Evolutionary conservation across 2,797 vertebrate genomes (phyloP).

Genomic region (Sparidentex hasta): DNA sequence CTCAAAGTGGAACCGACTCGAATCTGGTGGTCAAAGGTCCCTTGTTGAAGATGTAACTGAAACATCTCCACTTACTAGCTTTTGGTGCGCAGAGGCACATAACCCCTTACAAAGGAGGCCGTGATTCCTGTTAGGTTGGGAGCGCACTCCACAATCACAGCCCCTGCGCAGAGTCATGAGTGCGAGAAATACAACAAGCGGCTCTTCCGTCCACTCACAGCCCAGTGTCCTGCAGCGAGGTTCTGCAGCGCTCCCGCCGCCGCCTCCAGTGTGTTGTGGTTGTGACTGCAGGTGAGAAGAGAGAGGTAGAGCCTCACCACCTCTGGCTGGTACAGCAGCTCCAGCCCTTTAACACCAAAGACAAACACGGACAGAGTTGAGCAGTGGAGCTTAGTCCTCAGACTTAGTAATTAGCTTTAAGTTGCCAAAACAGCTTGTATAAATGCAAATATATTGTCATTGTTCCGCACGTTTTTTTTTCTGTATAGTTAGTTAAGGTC

Average conservation of each 20-base stretch:
- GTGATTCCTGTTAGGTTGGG: not conserved
- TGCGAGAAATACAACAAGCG: conserved; percentile 19
- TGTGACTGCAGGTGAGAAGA: conserved; percentile 96
- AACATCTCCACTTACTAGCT: too few relatives aligned
- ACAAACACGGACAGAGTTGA: conserved; percentile 17
- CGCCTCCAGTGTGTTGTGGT: conserved; percentile 98
- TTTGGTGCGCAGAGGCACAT: too few relatives aligned
- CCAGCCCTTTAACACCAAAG: conserved; percentile 87
- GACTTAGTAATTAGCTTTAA: too few relatives aligned
- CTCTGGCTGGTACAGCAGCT: conserved; percentile 97
- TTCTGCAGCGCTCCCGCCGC: conserved; percentile 97
- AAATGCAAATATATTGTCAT: not conserved
- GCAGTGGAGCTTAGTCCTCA: not conserved
- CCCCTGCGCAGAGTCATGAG: conserved; percentile 8
- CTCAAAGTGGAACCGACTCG: too few relatives aligned
- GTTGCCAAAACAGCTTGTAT: not conserved
- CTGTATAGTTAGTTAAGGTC: conserved; percentile 4
- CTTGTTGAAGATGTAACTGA: too few relatives aligned
- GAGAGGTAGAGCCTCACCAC: conserved; percentile 97
- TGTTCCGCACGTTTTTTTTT: not conserved
- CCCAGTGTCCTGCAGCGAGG: conserved; percentile 97
- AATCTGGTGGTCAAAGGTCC: too few relatives aligned
- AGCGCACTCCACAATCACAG: not conserved
- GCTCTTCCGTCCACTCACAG: conserved; percentile 85
- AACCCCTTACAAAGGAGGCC: too few relatives aligned